phyloP scores from a whole-genome alignment of 1,140 invertebrate genomes.

The Lepeophtheirus salmonis region DNA sequence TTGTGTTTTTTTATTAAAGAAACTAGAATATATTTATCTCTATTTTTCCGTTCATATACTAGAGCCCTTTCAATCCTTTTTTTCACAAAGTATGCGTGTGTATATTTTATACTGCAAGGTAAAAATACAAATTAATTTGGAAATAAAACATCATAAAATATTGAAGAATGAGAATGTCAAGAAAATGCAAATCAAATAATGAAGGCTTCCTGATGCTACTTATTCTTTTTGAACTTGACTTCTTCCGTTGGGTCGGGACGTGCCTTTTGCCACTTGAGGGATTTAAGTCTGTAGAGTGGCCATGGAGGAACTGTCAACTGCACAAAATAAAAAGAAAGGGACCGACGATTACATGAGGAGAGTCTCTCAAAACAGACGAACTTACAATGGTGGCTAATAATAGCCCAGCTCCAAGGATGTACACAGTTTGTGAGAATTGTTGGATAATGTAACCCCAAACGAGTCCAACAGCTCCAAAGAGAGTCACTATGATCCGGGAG shows the following conservation, averaged over 20 bases:
- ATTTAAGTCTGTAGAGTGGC: conserved; percentile 71
- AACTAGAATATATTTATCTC: too few relatives aligned
- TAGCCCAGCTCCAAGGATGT: conserved; percentile 76
- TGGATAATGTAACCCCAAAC: conserved; percentile 83
- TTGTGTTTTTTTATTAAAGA: too few relatives aligned
- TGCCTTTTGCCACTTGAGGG: conserved; percentile 69
- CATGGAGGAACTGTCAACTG: conserved; percentile 71
- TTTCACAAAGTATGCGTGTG: too few relatives aligned
- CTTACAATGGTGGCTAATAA: conserved; percentile 59
- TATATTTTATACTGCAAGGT: too few relatives aligned
- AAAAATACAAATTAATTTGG: too few relatives aligned
- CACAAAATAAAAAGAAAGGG: conserved; percentile 21
- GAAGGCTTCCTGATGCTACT: conserved; percentile 15
- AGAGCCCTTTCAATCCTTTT: too few relatives aligned
- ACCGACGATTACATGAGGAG: conserved; percentile 15
- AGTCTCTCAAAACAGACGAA: conserved; percentile 18
- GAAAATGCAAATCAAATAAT: not conserved
- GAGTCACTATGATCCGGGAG: conserved; percentile 19
- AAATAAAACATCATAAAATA: too few relatives aligned
- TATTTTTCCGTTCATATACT: too few relatives aligned
- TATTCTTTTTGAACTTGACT: conserved; percentile 30
- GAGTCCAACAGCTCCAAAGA: conserved; percentile 51
- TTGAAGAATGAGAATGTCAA: not conserved
- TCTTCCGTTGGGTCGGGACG: conserved; percentile 22
- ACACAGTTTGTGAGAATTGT: conserved; percentile 78